A percentile compares a stretch with the other conserved stretches of the same genome.
Evolutionary conservation across 2,888 invertebrate species (phyloP).

Genomic region (Amitus sp.): DNA sequence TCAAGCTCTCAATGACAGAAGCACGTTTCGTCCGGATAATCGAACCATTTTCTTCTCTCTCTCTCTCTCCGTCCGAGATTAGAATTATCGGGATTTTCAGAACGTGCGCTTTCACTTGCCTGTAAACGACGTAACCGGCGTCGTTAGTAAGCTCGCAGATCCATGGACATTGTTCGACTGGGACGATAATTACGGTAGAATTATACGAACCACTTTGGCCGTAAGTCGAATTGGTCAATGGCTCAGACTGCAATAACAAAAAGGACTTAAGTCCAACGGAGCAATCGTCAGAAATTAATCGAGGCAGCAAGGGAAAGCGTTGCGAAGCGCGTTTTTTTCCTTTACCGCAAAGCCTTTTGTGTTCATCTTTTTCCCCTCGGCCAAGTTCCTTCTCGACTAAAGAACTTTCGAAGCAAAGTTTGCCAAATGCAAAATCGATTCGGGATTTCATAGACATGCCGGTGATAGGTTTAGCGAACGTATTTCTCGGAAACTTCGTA

Average conservation of each 20-base stretch:
- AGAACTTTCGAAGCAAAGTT: background rate
- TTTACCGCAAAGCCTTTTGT: too few relatives aligned
- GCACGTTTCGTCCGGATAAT: conserved; percentile 5
- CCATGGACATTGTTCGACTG: conserved; percentile 78
- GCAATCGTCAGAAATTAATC: conserved; percentile 1
- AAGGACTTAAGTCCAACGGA: background rate
- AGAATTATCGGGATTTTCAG: background rate
- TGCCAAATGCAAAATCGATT: background rate
- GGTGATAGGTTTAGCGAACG: too few relatives aligned
- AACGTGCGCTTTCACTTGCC: conserved; percentile 43
- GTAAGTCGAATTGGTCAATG: conserved; percentile 43
- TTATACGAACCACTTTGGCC: conserved; percentile 55
- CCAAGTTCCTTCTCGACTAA: too few relatives aligned
- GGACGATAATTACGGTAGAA: conserved; percentile 57
- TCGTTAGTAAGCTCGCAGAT: conserved; percentile 93
- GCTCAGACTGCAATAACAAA: conserved; percentile 22
- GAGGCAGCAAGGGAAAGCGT: too few relatives aligned
- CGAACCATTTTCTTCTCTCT: conserved; percentile 18
- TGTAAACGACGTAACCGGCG: conserved; percentile 93
- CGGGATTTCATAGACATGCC: background rate
- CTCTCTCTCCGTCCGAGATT: background rate
- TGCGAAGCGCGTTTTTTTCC: too few relatives aligned
- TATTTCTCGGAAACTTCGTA: conserved; percentile 56
- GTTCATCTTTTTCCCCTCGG: too few relatives aligned
- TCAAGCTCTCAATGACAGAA: conserved; percentile 17